These are phyloP conservation scores for Cynoglossus semilaevis DNA, from an alignment of 2,113 vertebrate species.

Conservation along the genomic window DNA sequence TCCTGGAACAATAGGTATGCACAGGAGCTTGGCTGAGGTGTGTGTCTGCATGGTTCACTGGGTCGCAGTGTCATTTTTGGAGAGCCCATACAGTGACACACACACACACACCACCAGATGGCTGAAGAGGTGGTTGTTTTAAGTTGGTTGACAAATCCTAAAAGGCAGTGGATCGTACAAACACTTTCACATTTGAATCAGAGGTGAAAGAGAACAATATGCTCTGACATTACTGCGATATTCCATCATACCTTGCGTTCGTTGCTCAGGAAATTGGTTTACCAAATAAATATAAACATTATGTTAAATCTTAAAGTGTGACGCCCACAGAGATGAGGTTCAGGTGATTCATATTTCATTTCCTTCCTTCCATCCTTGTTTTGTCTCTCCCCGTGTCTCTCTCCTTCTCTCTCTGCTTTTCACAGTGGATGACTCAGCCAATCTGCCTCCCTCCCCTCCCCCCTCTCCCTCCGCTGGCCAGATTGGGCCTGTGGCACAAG, in stretches of 20 bases:
- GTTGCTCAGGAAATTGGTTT: too few species aligned
- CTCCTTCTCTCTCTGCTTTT: constrained; percentile 62
- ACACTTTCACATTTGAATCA: constrained; percentile 3
- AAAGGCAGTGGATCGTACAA: constrained; percentile 6
- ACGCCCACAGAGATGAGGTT: constrained; percentile 10
- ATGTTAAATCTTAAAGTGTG: constrained; percentile 2
- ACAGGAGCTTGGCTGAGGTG: not conserved
- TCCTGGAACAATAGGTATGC: constrained; percentile 54
- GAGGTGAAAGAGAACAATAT: not conserved
- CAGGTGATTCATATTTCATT: constrained; percentile 34
- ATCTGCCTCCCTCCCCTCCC: constrained; percentile 94
- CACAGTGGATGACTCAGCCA: constrained; percentile 89
- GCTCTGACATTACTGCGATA: too few species aligned
- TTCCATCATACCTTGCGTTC: too few species aligned
- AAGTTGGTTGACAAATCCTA: too few species aligned
- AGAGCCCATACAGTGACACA: too few species aligned
- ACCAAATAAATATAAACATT: not conserved
- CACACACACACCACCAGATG: constrained; percentile 21
- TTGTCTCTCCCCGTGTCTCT: constrained; percentile 62
- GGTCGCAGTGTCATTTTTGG: too few species aligned
- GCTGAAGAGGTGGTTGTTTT: constrained; percentile 8
- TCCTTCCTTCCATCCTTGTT: constrained; percentile 61
- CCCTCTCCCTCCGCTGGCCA: constrained; percentile 92
- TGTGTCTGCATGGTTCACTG: not conserved
- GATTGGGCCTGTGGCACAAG: constrained; percentile 85